Percentiles rank a stretch among this genome's conserved stretches.
These are phyloP conservation scores for Holcopasites calliopsidis DNA, from an alignment of 1,140 invertebrate genomes.

Conservation along the genomic window DNA sequence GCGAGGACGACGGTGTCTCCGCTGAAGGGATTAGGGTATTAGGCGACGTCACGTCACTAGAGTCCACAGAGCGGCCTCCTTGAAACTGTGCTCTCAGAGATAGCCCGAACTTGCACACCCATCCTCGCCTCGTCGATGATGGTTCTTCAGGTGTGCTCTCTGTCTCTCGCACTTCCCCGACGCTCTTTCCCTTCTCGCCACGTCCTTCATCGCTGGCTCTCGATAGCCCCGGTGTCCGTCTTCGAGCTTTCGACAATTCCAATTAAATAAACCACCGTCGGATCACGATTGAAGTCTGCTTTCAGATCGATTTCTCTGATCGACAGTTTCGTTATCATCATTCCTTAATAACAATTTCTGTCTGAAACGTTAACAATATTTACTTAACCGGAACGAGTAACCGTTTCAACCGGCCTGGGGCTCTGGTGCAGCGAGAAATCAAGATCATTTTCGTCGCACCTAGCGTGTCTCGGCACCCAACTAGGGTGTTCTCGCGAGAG, in stretches of 20 bases:
- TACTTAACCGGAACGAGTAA: too few relatives aligned
- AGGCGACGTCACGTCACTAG: constrained; percentile 78
- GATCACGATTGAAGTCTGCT: constrained; percentile 61
- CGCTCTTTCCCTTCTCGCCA: background rate
- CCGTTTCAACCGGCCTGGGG: too few relatives aligned
- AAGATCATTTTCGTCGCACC: constrained; percentile 39
- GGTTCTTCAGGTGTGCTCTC: constrained; percentile 39
- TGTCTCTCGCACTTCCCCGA: background rate
- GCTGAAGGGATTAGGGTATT: constrained; percentile 77
- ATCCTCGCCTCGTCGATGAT: constrained; percentile 34
- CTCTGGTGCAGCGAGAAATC: constrained; percentile 17
- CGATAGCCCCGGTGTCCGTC: constrained; percentile 22
- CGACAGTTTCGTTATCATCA: too few relatives aligned
- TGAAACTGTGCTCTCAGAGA: constrained; percentile 75
- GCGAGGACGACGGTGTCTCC: constrained; percentile 68
- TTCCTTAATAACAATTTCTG: too few relatives aligned
- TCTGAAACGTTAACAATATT: too few relatives aligned
- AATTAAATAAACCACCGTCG: constrained; percentile 78
- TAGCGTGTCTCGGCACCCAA: constrained; percentile 11
- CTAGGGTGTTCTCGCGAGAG: constrained; percentile 53
- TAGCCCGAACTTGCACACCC: constrained; percentile 77
- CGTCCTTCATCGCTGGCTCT: constrained; percentile 20
- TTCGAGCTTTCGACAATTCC: constrained; percentile 74
- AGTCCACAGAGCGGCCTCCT: constrained; percentile 78
- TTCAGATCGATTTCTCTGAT: constrained; percentile 44